Evolutionary conservation across 2,113 vertebrate genomes (phyloP), one percentile per base, ranked within the genome.

Genomic region (Phasianus colchicus): DNA sequence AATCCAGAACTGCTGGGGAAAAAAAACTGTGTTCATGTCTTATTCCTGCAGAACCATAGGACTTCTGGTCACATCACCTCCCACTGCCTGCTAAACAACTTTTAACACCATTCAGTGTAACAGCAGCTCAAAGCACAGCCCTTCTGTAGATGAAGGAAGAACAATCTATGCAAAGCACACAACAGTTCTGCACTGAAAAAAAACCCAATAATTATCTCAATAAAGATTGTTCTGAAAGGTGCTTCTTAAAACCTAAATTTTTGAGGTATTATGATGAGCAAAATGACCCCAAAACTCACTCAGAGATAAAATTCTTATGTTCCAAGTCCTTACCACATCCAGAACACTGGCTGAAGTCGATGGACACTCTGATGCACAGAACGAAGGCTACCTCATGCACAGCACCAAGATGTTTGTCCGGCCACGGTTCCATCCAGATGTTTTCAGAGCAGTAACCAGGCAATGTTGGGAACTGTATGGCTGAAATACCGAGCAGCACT

Each of bases 51-150:
- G 65, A 61, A 91, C 24, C 47, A 52, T 43, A 30, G 52, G 21
- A 91, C 61, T 92, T 34, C 69, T 78, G 69, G 36, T 64, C 52
- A 81, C 2, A 3, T 20, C 57, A 83, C 15, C 52, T 88, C 27
- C 75, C 78, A 84, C 78, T 81, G 40, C 77, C 76, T 58, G 57
- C 21, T 91, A 90, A 92, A 81, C 78, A 76, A 81, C 71, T 72
- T 78, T 81, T 75, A 94, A 75, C 65, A 81, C 40, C 70, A 78
- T 48, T 75, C 83, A 72, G 43, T 92, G 85, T 95, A 95, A 81
- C 55, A 96, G 67, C 72, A 90, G 72, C 63, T 75, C 52, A 97
- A 90, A 94, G 83, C 47, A 88, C 54, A 72, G 58, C 47, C 57
- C 57, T 80, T 91, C n/a, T 1, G 3, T 65, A 76, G 73, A 65